Conservation (phyloP, 2,113 vertebrate species). For the Microcebus jonahi region DNA sequence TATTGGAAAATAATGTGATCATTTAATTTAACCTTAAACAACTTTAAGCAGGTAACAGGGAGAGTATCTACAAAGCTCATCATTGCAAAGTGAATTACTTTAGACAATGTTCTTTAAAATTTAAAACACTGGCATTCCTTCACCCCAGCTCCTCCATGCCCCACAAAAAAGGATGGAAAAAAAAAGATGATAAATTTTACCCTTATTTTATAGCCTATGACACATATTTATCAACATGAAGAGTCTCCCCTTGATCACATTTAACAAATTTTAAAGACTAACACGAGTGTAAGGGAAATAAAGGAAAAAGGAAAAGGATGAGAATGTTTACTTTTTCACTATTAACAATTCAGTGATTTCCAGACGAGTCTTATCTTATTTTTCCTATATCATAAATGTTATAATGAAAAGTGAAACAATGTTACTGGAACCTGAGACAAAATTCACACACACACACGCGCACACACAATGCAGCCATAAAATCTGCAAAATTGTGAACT, state of each 20-base stretch:
- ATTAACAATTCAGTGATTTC: not conserved
- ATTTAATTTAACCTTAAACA: not conserved
- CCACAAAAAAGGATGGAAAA: not conserved
- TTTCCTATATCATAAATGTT: not conserved
- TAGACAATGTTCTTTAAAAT: not conserved
- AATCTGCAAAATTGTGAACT: not conserved
- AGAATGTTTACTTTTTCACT: not conserved
- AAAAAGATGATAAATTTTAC: not conserved
- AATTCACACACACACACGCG: too few species aligned
- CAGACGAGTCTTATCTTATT: not conserved
- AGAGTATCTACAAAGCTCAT: too few species aligned
- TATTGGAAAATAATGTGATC: not conserved
- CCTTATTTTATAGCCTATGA: not conserved
- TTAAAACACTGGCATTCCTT: not conserved
- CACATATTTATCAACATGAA: not conserved
- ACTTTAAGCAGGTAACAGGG: not conserved
- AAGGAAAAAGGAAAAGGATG: not conserved
- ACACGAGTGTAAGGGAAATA: rapidly evolving
- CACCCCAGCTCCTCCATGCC: not conserved
- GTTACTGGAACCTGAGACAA: not conserved
- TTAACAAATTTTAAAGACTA: not conserved
- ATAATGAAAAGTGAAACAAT: not conserved
- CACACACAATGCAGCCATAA: not conserved
- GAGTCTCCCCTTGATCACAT: not conserved
- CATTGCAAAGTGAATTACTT: not conserved